A percentile compares a stretch with the other conserved stretches of the same genome.
Conservation (phyloP, 2,888 invertebrate genomes). For the Melanostoma mellinum region DNA sequence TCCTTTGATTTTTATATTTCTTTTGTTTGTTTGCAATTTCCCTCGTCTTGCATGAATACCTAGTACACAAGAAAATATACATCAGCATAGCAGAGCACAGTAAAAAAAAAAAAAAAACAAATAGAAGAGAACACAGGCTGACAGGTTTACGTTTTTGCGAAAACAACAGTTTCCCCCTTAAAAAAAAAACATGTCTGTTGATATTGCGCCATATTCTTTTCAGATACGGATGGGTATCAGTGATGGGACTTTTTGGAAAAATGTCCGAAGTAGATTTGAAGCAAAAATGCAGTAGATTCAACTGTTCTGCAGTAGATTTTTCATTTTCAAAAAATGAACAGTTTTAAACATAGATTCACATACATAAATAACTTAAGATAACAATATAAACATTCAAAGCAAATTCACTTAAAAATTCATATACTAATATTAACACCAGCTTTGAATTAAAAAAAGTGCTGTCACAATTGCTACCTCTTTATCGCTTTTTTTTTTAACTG, state of each 20-base stretch:
- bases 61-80: neutral
- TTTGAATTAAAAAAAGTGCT: no score
- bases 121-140: conserved; percentile 32
- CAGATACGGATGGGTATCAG: conserved; percentile 13
- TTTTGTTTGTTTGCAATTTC: conserved; percentile 44
- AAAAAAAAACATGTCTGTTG: conserved; percentile 35
- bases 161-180: conserved; percentile 45
- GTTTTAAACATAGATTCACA: no score
- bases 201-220: conserved; percentile 54
- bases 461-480: no score
- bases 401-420: no score
- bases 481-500: no score
- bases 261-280: no score
- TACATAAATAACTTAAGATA: no score
- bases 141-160: conserved; percentile 48
- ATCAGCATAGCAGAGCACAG: conserved; percentile 7
- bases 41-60: conserved; percentile 31
- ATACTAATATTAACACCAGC: no score
- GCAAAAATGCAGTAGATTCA: no score
- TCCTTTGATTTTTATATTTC: conserved; percentile 46
- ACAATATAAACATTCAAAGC: no score
- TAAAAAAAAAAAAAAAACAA: conserved; percentile 20
- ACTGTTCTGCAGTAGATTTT: no score
- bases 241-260: neutral
- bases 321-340: no score